phyloP scores from a whole-genome alignment of 2,888 invertebrate genomes.

The Orchesellides sinensis region DNA sequence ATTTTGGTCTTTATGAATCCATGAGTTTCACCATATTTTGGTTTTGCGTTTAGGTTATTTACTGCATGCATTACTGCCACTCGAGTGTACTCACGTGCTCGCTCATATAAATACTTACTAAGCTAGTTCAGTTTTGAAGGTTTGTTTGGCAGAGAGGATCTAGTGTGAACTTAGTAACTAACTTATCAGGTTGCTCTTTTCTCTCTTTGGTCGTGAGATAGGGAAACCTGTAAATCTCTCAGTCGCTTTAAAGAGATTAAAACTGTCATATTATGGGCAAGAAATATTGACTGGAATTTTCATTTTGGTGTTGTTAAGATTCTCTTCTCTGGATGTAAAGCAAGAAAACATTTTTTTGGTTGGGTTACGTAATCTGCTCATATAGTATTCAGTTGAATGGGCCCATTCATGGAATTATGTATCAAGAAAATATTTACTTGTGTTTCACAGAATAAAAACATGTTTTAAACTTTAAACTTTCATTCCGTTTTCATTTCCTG shows the following conservation, averaged over 20 bases:
- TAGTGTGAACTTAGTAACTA: neutral
- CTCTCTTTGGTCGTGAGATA: conserved; percentile 29
- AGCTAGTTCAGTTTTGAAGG: conserved; percentile 1
- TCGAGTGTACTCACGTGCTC: neutral
- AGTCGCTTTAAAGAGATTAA: conserved; percentile 58
- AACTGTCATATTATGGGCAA: conserved; percentile 62
- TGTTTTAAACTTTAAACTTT: no score
- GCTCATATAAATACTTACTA: neutral
- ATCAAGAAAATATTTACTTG: no score
- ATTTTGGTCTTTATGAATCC: conserved; percentile 28
- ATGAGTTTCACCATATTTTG: conserved; percentile 14
- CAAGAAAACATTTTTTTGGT: neutral
- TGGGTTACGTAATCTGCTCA: neutral
- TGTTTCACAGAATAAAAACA: no score
- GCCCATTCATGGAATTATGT: conserved; percentile 31
- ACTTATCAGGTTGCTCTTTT: conserved; percentile 53
- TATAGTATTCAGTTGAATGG: neutral
- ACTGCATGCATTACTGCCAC: conserved; percentile 6
- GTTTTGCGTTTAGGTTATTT: conserved; percentile 16
- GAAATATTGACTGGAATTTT: conserved; percentile 59
- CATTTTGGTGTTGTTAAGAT: conserved; percentile 18
- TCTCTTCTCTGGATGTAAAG: neutral
- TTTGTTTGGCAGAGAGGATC: neutral
- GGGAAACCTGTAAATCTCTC: conserved; percentile 63
- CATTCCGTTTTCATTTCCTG: no score